Base-by-base conservation (phyloP, 1,140 invertebrate genomes). In the Scylla paramamosain region DNA sequence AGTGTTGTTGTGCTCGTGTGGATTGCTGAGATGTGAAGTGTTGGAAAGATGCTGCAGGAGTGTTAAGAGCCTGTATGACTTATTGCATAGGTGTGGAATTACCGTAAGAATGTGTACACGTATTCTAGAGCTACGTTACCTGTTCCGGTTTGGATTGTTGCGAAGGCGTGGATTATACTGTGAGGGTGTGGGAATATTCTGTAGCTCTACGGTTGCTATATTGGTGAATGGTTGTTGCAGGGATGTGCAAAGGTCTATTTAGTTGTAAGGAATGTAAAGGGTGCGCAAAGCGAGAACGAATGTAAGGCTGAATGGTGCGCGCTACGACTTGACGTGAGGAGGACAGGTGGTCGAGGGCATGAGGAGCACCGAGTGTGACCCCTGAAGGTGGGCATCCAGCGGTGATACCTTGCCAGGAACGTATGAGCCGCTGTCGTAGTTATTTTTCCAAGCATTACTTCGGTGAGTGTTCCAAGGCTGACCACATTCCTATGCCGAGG, bases 401-500 rank as follows among this genome's bases (percentile, higher is more conserved):
- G 67, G 67, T 77, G 67, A 77, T 77, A 77, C 67, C 67, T 77
- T 6, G 20, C 20, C 0, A 20, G n/a, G 25, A 12, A 12, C 67
- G 67, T n/a, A 77, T 77, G 67, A 77, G 67, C 67, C 67, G n/a
- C 67, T n/a, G 67, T 77, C 52, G 67, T 25, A 77, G 67, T 77
- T 77, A 77, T 77, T 77, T 77, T 77, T 77, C 67, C 67, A 77
- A 77, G 67, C 67, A 77, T 77, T 77, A 77, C 67, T 77, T n/a
- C 67, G 20, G 67, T n/a, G 67, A 77, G n/a, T 77, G 67, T 77
- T 77, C 67, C 67, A 77, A 77, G 67, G 67, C n/a, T n/a, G 67
- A 77, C 67, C 67, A 77, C 67, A 77, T 77, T 77, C 67, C 67
- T 77, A 77, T n/a, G 67, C 67, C 67, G 67, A 77, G 67, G 67